These are phyloP conservation scores for Remorina albescens DNA, from an alignment of 2,797 vertebrate species.

Conservation along the genomic window DNA sequence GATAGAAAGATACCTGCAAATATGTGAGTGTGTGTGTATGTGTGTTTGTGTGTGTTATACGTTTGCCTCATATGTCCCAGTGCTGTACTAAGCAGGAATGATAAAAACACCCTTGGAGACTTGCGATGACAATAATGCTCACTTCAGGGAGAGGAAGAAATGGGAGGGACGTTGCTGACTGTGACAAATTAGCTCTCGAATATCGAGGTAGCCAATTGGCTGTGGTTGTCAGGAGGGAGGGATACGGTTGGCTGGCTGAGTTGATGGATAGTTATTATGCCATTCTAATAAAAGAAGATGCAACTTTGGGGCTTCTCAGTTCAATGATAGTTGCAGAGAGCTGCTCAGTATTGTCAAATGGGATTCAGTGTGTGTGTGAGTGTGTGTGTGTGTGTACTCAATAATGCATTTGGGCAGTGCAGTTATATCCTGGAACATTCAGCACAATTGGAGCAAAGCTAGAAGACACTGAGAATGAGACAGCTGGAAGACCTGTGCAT, in stretches of 20 bases:
- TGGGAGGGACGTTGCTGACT: slow-evolving; percentile 72
- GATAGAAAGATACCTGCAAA: slow-evolving; percentile 37
- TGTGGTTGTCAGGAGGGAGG: slow-evolving; percentile 61
- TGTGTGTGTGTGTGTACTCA: slow-evolving; percentile 6
- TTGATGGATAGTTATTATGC: slow-evolving; percentile 79
- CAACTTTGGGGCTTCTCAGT: slow-evolving; percentile 72
- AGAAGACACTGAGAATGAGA: slow-evolving; percentile 16
- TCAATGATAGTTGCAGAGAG: slow-evolving; percentile 48
- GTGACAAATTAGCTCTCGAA: slow-evolving; percentile 78
- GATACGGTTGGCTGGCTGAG: slow-evolving; percentile 64
- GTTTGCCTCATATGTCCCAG: slow-evolving; percentile 49
- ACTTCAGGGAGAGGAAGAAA: slow-evolving; percentile 68
- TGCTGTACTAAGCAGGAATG: slow-evolving; percentile 77
- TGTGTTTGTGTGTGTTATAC: slow-evolving; percentile 16
- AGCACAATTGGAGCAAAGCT: slow-evolving; percentile 8
- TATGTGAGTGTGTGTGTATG: slow-evolving; percentile 14
- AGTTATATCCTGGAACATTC: background rate
- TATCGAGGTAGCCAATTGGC: slow-evolving; percentile 66
- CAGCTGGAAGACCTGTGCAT: slow-evolving; percentile 10
- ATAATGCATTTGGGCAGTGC: slow-evolving; percentile 1
- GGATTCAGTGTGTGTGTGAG: slow-evolving; percentile 18
- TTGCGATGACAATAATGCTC: slow-evolving; percentile 69
- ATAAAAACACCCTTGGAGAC: slow-evolving; percentile 77
- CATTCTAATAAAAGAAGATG: slow-evolving; percentile 75
- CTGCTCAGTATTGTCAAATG: slow-evolving; percentile 18